A percentile compares a stretch with the other conserved stretches of the same genome.
Conservation (phyloP, 1,140 invertebrate species). For the Zaprionus gabonicus region DNA sequence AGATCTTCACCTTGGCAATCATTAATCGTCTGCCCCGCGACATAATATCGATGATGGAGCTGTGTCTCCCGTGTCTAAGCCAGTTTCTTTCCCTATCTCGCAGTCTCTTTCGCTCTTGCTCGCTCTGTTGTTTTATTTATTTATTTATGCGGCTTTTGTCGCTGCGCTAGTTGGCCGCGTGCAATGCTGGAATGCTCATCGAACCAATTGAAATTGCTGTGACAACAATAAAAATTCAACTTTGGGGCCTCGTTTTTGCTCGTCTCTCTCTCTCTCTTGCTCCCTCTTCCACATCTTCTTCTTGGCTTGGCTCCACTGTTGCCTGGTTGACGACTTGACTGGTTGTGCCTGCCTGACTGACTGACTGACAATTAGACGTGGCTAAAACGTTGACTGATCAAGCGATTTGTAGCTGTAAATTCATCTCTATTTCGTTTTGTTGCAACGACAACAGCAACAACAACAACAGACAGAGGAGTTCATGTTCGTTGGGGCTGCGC, state of each 20-base stretch:
- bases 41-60: slow-evolving; percentile 84
- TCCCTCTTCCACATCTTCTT: not conserved
- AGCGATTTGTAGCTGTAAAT: slow-evolving; percentile 84
- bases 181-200: slow-evolving; percentile 83
- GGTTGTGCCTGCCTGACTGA: slow-evolving; percentile 54
- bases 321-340: slow-evolving; percentile 9
- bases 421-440: slow-evolving; percentile 79
- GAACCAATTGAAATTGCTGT: slow-evolving; percentile 84
- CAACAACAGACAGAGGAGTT: slow-evolving; percentile 51
- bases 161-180: slow-evolving; percentile 70
- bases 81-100: slow-evolving; percentile 43
- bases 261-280: slow-evolving; percentile 5
- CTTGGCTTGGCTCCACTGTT: slow-evolving; percentile 5
- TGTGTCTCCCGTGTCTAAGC: slow-evolving; percentile 68
- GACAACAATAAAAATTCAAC: slow-evolving; percentile 84
- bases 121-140: slow-evolving; percentile 29
- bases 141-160: slow-evolving; percentile 29
- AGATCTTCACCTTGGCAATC: slow-evolving; percentile 84
- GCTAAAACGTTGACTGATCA: slow-evolving; percentile 84
- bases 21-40: slow-evolving; percentile 82
- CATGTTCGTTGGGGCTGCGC: slow-evolving; percentile 46
- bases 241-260: slow-evolving; percentile 75
- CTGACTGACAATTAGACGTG: slow-evolving; percentile 82
- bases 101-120: not conserved
- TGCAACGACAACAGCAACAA: slow-evolving; percentile 30